Evolutionary conservation across 2,113 vertebrate genomes (phyloP), one percentile per base, ranked within the genome.

Genomic region (Mustelus asterias): DNA sequence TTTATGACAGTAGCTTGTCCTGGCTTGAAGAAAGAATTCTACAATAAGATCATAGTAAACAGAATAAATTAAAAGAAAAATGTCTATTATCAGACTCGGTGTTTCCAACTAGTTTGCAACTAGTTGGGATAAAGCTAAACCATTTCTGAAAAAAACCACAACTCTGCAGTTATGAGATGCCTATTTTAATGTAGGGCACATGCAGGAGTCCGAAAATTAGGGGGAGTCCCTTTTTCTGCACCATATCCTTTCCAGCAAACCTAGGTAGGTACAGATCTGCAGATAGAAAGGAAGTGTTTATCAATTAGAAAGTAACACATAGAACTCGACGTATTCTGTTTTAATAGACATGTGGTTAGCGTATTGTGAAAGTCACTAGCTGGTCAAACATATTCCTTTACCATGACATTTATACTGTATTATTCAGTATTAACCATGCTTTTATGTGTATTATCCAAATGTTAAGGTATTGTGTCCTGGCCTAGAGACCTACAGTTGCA

Each of bases 261-360:
- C 69, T 54, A 95, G 94, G 94, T 69, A 95, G 94, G 67, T 76
- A 95, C 94, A 76, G 94, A 95, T 95, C 67, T 95, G 94, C 94
- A 95, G 94, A 95, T 95, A 95, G 41, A 95, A 95, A 95, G 94
- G 94, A 95, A 95, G 94, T 95, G 94, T 95, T 95, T 95, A 95
- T 95, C 94, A 95, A 95, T 95, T 95, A 70, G 94, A 95, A 95
- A 95, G 94, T 95, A 95, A 95, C 94, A 95, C 94, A 95, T 95
- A 70, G 65, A 54, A 95, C 24, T 95, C 41, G 2, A 72, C 69
- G 11, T 95, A 95, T 72, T 95, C 94, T 95, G 94, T 95, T 95
- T 76, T 95, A 95, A 48, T 95, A 95, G 94, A 95, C 94, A 54
- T 95, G 94, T 95, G 94, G 94, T 72, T 95, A 72, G 69, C 94